These are phyloP conservation scores for Aphidoletes aphidimyza DNA, from an alignment of 2,888 invertebrate species.

Conservation along the genomic window DNA sequence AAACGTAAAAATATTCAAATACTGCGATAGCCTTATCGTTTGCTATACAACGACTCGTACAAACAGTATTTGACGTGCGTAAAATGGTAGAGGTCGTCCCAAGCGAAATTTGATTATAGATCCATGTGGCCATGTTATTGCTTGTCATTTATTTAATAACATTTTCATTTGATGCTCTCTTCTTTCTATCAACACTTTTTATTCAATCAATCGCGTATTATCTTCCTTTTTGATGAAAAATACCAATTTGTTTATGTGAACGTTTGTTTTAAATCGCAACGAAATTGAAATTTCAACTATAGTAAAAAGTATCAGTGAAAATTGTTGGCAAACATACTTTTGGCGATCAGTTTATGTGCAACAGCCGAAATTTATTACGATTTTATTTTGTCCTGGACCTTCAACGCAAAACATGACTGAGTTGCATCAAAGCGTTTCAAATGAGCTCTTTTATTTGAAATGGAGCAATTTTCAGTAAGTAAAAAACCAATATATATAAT, in stretches of 20 bases:
- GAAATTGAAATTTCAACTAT: neutral
- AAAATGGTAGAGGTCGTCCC: neutral
- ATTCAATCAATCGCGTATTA: neutral
- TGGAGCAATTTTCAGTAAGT: slow-evolving; percentile 57
- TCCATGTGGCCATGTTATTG: slow-evolving; percentile 52
- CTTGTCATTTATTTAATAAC: slow-evolving; percentile 53
- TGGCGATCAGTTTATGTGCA: neutral
- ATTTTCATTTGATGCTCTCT: slow-evolving; percentile 42
- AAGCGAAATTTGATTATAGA: neutral
- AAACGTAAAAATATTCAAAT: too few relatives aligned
- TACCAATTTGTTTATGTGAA: neutral
- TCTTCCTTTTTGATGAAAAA: neutral
- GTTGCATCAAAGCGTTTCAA: slow-evolving; percentile 3
- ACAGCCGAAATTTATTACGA: neutral
- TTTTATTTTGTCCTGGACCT: neutral
- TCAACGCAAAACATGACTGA: slow-evolving; percentile 8
- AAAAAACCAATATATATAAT: too few relatives aligned
- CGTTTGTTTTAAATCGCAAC: too few relatives aligned
- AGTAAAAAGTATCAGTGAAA: neutral
- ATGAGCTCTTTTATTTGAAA: slow-evolving; percentile 57
- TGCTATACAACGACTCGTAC: too few relatives aligned
- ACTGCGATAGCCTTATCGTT: too few relatives aligned
- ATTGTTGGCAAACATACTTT: neutral
- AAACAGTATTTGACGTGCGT: too few relatives aligned
- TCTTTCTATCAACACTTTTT: neutral